phyloP scores from a whole-genome alignment of 2,888 invertebrate genomes.

The Diloba caeruleocephala region DNA sequence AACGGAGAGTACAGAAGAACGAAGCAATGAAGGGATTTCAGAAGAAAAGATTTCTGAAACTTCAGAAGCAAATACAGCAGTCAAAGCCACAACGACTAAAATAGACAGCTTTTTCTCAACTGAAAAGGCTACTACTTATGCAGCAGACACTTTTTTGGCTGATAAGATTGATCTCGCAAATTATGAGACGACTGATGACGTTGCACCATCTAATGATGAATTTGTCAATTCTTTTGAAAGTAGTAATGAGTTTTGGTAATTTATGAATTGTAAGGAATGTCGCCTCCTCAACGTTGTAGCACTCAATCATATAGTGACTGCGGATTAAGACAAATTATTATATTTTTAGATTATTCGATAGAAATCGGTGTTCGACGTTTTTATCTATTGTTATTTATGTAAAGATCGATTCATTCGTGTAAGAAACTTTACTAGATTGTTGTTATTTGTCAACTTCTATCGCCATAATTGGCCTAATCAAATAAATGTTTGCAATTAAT shows the following conservation, averaged over 20 bases:
- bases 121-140: conserved; percentile 69
- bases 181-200: conserved; percentile 73
- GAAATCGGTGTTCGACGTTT: too few relatives aligned
- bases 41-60: conserved; percentile 11
- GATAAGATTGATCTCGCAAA: conserved; percentile 79
- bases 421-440: too few relatives aligned
- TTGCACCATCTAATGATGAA: conserved; percentile 54
- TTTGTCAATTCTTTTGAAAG: conserved; percentile 70
- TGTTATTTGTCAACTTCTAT: too few relatives aligned
- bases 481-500: too few relatives aligned
- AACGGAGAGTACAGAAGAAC: conserved; percentile 16
- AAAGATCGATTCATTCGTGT: too few relatives aligned
- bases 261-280: not conserved
- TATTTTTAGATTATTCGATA: too few relatives aligned
- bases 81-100: conserved; percentile 51
- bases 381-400: too few relatives aligned
- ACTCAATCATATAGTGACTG: too few relatives aligned
- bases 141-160: conserved; percentile 80
- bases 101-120: conserved; percentile 77
- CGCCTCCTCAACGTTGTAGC: not conserved
- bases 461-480: too few relatives aligned
- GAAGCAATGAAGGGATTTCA: conserved; percentile 27
- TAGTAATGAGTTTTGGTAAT: conserved; percentile 52
- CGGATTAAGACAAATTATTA: too few relatives aligned
- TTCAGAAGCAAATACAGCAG: conserved; percentile 22